Evolutionary conservation across 2,888 invertebrate genomes (phyloP), one percentile per base, ranked within the genome.

Genomic region (Eurytoma californica): DNA sequence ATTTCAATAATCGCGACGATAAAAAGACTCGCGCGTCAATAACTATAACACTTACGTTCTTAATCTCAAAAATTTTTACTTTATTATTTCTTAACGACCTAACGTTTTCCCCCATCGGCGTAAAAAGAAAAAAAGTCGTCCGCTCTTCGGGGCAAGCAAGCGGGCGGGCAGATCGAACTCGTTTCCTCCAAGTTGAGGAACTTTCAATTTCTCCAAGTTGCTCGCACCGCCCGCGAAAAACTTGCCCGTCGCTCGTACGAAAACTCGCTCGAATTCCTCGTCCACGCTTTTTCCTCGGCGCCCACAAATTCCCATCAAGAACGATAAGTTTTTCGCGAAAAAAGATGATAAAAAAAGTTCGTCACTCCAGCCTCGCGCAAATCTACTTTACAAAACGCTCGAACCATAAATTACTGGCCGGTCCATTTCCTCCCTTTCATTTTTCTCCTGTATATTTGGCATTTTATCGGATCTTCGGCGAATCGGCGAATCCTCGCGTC

Each of bases 391-490:
- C 20, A 16, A 57, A 67, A 67, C 55, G 66, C 63, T 79, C 66
- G 60, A 70, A 65, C 53, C 28, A 66, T 72, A 80, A 80, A 63
- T 72, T 80, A 80, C 80, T 80, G 80, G 80, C 80, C 78, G 63
- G 75, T 80, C 72, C 75, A 9, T 60, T 61, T 51, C 57, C 53
- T 61, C 28, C 20, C 28, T 7, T 24, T 24, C 55, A 16, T 47
- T 9, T 65, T 65, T 65, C 9, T 12, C 13, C 1, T 53, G 7
- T 49, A 18, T 67, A 77, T 80, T 80, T 80, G 80, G 80, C 77
- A 80, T 78, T 74, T 78, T 9, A 7, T 65, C 55, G 68, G 60
- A 70, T 70, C 58, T 73, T 58, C 72, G 72, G 24, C 49, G 63
- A 73, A 68, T 57, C 28, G 18, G 39, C 53, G 30, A 67, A 70